phyloP scores from a whole-genome alignment of 2,797 vertebrate genomes.

The Muraenolepis orangiensis region DNA sequence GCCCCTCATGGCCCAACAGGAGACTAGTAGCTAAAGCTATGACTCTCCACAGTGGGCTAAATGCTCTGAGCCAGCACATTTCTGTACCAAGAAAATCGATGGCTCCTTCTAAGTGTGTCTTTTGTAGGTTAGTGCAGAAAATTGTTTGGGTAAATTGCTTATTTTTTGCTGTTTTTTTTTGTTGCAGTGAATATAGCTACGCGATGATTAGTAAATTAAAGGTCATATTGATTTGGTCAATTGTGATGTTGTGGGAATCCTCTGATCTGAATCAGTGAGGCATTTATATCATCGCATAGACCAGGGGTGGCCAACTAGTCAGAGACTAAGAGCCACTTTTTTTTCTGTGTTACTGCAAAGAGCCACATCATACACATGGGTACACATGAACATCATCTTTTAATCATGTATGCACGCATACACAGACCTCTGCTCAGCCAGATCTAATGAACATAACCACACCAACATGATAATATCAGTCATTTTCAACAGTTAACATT shows the following conservation, averaged over 20 bases:
- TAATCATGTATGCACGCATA: too few relatives aligned
- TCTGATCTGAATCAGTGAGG: conserved; percentile 49
- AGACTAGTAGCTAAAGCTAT: background rate
- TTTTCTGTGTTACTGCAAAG: too few relatives aligned
- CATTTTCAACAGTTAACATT: too few relatives aligned
- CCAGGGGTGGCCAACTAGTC: too few relatives aligned
- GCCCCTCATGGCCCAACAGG: background rate
- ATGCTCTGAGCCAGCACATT: conserved; percentile 14
- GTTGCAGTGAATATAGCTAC: conserved; percentile 46
- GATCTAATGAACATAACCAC: too few relatives aligned
- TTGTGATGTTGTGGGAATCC: conserved; percentile 34
- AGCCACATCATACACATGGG: too few relatives aligned
- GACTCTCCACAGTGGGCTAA: conserved; percentile 19
- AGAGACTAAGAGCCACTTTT: too few relatives aligned
- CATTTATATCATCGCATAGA: conserved; percentile 34
- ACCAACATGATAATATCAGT: too few relatives aligned
- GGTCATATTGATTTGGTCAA: conserved; percentile 42
- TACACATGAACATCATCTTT: too few relatives aligned
- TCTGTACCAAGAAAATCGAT: conserved; percentile 27
- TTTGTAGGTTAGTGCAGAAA: conserved; percentile 48
- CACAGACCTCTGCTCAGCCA: too few relatives aligned
- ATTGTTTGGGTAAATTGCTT: conserved; percentile 56
- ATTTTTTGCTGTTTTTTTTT: conserved; percentile 45
- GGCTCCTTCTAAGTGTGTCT: conserved; percentile 26
- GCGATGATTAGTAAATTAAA: conserved; percentile 54